Percentiles rank a stretch among this genome's conserved stretches.
Evolutionary conservation across 92 coral and sea anemone species (phyloP).

Genomic region (Palythoa grandiflora): DNA sequence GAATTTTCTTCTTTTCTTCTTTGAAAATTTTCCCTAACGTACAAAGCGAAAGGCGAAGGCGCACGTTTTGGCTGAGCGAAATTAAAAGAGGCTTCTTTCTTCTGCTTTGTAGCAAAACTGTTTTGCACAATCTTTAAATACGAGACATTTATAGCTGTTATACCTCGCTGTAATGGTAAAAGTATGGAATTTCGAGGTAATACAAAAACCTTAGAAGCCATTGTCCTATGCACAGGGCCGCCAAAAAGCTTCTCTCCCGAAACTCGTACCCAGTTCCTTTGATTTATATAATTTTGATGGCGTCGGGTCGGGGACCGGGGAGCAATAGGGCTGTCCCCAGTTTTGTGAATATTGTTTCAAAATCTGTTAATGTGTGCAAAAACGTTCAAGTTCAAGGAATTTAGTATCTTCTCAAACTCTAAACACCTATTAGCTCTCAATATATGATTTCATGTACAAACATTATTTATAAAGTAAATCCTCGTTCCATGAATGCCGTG

Average conservation of each 20-base stretch:
- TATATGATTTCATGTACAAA: too few relatives aligned
- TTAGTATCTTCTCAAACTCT: too few relatives aligned
- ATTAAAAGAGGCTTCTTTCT: conserved; percentile 19
- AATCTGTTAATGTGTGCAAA: too few relatives aligned
- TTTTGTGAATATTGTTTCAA: too few relatives aligned
- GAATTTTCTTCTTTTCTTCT: conserved; percentile 26
- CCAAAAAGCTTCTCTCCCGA: not conserved
- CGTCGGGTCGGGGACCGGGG: too few relatives aligned
- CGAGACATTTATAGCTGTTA: conserved; percentile 7
- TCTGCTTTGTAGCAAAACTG: conserved; percentile 21
- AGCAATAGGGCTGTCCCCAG: too few relatives aligned
- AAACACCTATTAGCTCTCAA: too few relatives aligned
- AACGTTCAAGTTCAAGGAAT: too few relatives aligned
- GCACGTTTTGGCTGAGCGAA: conserved; percentile 8
- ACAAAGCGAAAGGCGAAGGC: conserved; percentile 43
- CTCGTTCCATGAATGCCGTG: too few relatives aligned
- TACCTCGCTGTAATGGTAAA: conserved; percentile 29
- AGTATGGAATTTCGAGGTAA: conserved; percentile 2
- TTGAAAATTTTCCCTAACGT: conserved; percentile 31
- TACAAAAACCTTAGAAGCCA: conserved; percentile 25
- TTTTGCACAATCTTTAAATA: not conserved
- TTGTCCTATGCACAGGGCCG: conserved; percentile 9
- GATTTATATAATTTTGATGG: too few relatives aligned
- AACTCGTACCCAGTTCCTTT: not conserved
- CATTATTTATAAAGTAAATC: too few relatives aligned